phyloP scores from a whole-genome alignment of 2,113 vertebrate genomes.

The Corydoras maculifer region DNA sequence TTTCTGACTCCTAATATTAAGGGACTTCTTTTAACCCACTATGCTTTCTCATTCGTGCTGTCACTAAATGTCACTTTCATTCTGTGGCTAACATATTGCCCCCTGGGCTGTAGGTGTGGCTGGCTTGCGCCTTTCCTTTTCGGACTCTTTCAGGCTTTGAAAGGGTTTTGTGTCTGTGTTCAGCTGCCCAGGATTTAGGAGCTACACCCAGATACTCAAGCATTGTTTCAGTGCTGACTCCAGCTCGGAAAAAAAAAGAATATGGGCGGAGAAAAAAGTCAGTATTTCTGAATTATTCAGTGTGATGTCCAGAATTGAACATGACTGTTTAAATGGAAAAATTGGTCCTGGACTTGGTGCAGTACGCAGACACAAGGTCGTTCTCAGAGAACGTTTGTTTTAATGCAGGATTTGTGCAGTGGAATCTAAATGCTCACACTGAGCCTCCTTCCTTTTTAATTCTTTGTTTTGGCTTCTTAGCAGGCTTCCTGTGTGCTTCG shows the following conservation, averaged over 20 bases:
- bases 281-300: conserved; percentile 5
- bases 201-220: conserved; percentile 29
- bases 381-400: conserved; percentile 41
- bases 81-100: conserved; percentile 50
- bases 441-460: conserved; percentile 39
- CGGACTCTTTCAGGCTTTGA: conserved; percentile 64
- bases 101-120: conserved; percentile 55
- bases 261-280: background rate
- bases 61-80: conserved; percentile 3
- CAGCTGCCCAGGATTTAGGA: conserved; percentile 62
- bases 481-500: conserved; percentile 57
- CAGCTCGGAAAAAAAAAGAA: no score
- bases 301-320: conserved; percentile 15
- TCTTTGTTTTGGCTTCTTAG: conserved; percentile 43
- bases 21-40: conserved; percentile 10
- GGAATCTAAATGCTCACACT: conserved; percentile 45
- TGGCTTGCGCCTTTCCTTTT: conserved; percentile 55
- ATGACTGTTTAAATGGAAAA: conserved; percentile 17
- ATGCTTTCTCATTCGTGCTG: conserved; percentile 24
- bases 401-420: conserved; percentile 42
- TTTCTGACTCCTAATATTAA: conserved; percentile 11
- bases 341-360: conserved; percentile 53
- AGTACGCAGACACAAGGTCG: conserved; percentile 68
- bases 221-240: no score
- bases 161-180: conserved; percentile 72